Base-by-base conservation (phyloP, 2,888 invertebrate genomes). In the Harpalus rubripes region DNA sequence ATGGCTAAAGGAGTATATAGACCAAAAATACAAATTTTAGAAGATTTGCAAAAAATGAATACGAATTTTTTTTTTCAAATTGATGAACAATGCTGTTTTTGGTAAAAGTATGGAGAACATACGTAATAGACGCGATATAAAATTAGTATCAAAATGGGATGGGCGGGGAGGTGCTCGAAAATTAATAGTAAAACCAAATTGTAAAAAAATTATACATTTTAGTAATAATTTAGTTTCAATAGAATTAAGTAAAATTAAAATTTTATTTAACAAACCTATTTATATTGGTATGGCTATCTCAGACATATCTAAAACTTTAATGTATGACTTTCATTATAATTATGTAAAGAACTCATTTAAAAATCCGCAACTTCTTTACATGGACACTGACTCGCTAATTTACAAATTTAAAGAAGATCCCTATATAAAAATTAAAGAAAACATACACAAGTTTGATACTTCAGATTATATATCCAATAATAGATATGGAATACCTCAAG, bases 321-420 rank as follows among this genome's bases (percentile, higher is more conserved):
- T 92, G 87, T 91, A 91, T 85, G 88, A 90, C 63, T 91, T 90
- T 85, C 88, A 89, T 86, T 91, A 90, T 85, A 87, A 89, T 76
- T 88, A 87, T 52, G 88, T 90, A 72, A 88, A 87, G 81, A n/a
- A 41, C 83, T 87, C 89, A 16, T 86, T 22, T 65, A 87, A 87
- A 7, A 12, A 7, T 16, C 18, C 22, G 22, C 78, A 56, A 41
- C 56, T 88, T 8, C 52, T 88, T 44, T 88, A 88, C 59, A 87
- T 84, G 7, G 88, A 88, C 76, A 88, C 88, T 6, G 88, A 88
- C 76, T 86, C 85, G 4, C 85, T 87, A 7, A 85, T 88, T 68
- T 81, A 88, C 79, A 81, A 87, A 18, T 72, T 87, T 90, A 6
- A 7, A 10, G 44, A 44, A 44, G 44, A 44, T 10, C 44, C 44